Evolutionary conservation across 1,140 invertebrate species (phyloP), one percentile per base, ranked within the genome.

Genomic region (Octopus bimaculoides): DNA sequence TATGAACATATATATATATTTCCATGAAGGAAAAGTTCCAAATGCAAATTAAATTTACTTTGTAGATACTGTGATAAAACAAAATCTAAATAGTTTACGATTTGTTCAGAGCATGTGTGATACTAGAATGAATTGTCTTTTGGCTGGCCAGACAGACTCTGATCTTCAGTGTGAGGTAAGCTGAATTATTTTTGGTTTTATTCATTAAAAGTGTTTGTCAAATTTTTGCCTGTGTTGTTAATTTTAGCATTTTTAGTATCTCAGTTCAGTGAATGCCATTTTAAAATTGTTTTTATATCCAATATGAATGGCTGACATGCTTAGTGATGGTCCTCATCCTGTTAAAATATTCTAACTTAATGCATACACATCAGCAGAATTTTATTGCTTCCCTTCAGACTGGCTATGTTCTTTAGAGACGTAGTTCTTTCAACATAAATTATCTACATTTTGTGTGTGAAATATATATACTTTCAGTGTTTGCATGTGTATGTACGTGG

Each of bases 81-180:
- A 96, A 83, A 96, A 97, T 88, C 88, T 98, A n/a, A 95, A 94
- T 71, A 97, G 95, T 87, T 91, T 98, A 66, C 91, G 93, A 77
- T 97, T 95, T 91, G 92, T 97, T 4, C 92, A 93, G 78, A 94
- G 94, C 86, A 92, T 96, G 74, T 92, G 95, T 79, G 93, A 95
- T 81, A 92, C 91, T 74, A 90, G 93, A 82, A 92, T 94, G 54
- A 91, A 92, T 69, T 91, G 93, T 78, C 91, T 94, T 85, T 79
- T 86, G 69, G 83, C 87, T 66, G 87, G 88, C 26, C 82, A 84
- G 4, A 81, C 84, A 77, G 86, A 87, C 52, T 89, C 90, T 66
- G 92, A 91, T 20, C 83, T 80, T 56, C 78, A 86, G 69, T 83
- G 84, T 78, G 84, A 80, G n/a, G 80, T 86, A 80, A 79, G 79